Conservation (phyloP, 2,797 vertebrate genomes). For the Kryptopterus vitreolus region DNA sequence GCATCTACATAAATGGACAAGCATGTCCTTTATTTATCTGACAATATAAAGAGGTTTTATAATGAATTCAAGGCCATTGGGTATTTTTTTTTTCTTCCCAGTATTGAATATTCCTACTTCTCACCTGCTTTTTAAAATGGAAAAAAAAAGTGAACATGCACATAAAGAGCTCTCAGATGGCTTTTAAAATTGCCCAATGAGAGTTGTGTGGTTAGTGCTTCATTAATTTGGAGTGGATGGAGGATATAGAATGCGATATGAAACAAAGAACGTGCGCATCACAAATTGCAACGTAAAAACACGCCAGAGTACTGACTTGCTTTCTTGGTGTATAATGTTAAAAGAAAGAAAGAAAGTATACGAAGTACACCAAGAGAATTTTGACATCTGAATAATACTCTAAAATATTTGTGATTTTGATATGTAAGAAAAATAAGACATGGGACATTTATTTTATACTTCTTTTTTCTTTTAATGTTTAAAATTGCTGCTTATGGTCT, state of each 20-base stretch:
- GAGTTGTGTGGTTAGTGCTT: slow-evolving; percentile 3
- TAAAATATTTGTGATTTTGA: not conserved
- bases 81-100: not conserved
- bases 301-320: not conserved
- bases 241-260: slow-evolving; percentile 1
- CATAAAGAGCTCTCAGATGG: not conserved
- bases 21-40: not conserved
- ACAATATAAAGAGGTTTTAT: not conserved
- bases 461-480: no score
- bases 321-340: not conserved
- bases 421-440: not conserved
- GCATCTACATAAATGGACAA: no score
- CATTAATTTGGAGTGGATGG: not conserved
- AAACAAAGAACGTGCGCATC: not conserved
- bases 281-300: no score
- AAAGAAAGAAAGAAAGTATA: not conserved
- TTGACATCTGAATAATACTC: not conserved
- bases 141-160: slow-evolving; percentile 10
- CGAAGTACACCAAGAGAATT: not conserved
- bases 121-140: slow-evolving; percentile 21
- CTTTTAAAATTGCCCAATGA: not conserved
- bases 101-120: not conserved
- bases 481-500: no score
- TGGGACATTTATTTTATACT: no score
- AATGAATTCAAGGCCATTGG: not conserved